Conservation (phyloP, 2,797 vertebrate genomes). For the Spatula versicolor region DNA sequence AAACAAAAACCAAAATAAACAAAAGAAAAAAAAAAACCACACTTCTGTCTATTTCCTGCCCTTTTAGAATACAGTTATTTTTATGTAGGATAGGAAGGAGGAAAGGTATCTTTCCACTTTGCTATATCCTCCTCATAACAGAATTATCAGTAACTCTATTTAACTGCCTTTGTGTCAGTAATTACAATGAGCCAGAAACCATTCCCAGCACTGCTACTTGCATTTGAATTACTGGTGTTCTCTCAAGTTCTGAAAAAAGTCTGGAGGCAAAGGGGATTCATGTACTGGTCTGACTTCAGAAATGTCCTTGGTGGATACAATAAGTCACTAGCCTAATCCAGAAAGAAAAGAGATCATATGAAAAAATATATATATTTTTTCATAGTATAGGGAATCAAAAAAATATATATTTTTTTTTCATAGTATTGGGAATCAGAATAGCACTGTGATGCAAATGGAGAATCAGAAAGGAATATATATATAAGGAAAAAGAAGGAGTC, state of each 20-base stretch:
- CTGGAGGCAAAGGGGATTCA: not conserved
- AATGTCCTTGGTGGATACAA: not conserved
- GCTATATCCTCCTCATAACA: not conserved
- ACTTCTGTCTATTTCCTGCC: not conserved
- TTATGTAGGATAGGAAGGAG: not conserved
- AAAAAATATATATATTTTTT: not conserved
- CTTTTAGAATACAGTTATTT: not conserved
- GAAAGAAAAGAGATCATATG: not conserved
- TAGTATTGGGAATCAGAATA: not conserved
- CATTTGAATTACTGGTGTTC: not conserved
- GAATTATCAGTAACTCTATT: not conserved
- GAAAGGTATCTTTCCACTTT: not conserved
- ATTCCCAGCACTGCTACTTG: not conserved
- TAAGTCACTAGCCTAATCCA: not conserved
- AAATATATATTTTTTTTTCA: not conserved
- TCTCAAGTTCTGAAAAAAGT: not conserved
- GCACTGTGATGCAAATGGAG: not conserved
- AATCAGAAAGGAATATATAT: not conserved
- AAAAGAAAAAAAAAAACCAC: fast-evolving
- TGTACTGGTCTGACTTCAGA: not conserved
- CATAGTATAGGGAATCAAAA: not conserved
- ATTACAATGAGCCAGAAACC: constrained; percentile 34
- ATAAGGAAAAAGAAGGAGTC: not conserved
- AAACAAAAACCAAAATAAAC: not conserved
- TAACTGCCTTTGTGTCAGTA: constrained; percentile 10